Evolutionary conservation across 2,113 vertebrate species (phyloP), one percentile per base, ranked within the genome.

Genomic region (Hyperoodon ampullatus): DNA sequence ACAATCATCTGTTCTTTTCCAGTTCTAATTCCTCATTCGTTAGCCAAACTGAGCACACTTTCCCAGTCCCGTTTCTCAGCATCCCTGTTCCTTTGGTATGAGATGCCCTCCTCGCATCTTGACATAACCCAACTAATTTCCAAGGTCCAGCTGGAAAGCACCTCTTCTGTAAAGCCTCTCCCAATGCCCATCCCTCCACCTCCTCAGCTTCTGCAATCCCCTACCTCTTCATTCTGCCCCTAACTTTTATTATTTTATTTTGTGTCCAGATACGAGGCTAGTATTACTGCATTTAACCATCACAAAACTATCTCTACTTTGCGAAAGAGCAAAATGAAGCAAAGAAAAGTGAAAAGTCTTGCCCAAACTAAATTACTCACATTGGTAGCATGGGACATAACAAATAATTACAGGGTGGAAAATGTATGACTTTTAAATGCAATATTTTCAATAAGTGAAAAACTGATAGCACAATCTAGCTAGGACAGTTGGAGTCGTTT

Each of bases 201-300:
- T 12, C 6, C n/a, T 44, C 26, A 30, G 84, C 10, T 28, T 94
- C 81, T 78, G 11, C 5, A 81, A n/a, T 47, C 14, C 24, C 30
- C 80, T 47, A 50, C 78, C 21, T 91, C 3, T 18, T 85, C 35
- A 58, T 75, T 91, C 63, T 85, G 16, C 42, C 1, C 30, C 47
- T 88, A 72, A 88, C 10, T 83, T 86, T 55, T 23, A 61, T 39
- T 55, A 39, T 71, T 84, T 94, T 90, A 60, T 89, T 91, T 94
- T 93, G 53, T 92, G 39, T 42, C 8, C 63, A 90, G 75, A 68
- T 88, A 47, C 30, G 53, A 12, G 39, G 24, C 23, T 66, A 82
- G 5, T 11, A 84, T 80, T 70, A 44, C 18, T 93, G 71, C 66
- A 71, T 21, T 83, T 39, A 83, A 72, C 33, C 14, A 68, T 63